These are phyloP conservation scores for Periophthalmodon schlosseri DNA, from an alignment of 2,113 vertebrate genomes.

Conservation along the genomic window DNA sequence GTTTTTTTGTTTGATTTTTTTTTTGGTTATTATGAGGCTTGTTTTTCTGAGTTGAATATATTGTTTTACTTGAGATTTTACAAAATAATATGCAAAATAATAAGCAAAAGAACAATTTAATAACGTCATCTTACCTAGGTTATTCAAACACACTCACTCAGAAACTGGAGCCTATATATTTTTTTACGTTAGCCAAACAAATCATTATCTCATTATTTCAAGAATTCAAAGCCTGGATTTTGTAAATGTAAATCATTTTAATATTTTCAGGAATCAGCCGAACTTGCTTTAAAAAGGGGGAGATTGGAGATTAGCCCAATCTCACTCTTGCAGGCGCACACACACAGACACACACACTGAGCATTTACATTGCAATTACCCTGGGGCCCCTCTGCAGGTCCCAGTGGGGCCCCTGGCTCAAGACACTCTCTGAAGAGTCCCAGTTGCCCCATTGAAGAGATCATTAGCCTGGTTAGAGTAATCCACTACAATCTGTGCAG, in stretches of 20 bases:
- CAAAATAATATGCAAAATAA: too few species aligned
- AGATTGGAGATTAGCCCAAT: slow-evolving; percentile 53
- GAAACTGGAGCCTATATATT: not conserved
- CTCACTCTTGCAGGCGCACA: slow-evolving; percentile 37
- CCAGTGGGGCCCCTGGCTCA: slow-evolving; percentile 65
- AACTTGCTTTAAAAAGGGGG: slow-evolving; percentile 24
- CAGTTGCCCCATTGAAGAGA: slow-evolving; percentile 75
- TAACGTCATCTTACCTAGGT: too few species aligned
- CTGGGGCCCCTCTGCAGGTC: slow-evolving; percentile 62
- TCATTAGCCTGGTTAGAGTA: slow-evolving; percentile 75
- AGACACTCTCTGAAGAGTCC: slow-evolving; percentile 71
- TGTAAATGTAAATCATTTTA: not conserved
- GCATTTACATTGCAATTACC: slow-evolving; percentile 76
- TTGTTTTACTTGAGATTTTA: too few species aligned
- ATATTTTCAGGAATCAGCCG: slow-evolving; percentile 15
- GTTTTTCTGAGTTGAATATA: too few species aligned
- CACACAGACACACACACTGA: slow-evolving; percentile 49
- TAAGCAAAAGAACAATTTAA: too few species aligned
- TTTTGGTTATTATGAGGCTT: not conserved
- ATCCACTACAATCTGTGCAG: slow-evolving; percentile 57
- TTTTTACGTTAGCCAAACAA: not conserved
- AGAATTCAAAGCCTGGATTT: not conserved
- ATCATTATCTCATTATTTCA: not conserved
- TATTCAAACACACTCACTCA: not conserved
- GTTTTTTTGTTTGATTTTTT: not conserved